A percentile compares a stretch with the other conserved stretches of the same genome.
These are phyloP conservation scores for Trachelus tabidus DNA, from an alignment of 2,888 invertebrate genomes.

Conservation along the genomic window DNA sequence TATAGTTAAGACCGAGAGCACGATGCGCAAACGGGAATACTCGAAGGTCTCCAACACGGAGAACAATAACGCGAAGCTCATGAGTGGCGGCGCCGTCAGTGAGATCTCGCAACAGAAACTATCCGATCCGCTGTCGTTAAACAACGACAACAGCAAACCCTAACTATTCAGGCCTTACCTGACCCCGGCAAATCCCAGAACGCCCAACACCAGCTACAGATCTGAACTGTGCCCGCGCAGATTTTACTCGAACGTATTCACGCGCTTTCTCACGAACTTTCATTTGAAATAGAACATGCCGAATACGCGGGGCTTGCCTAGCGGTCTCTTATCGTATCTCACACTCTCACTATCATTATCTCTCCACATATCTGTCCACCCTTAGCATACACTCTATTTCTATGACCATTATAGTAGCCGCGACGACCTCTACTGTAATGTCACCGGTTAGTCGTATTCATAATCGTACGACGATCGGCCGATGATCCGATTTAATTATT, in stretches of 20 bases:
- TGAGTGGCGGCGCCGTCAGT: conserved; percentile 62
- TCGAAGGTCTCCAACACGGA: conserved; percentile 64
- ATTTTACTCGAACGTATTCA: conserved; percentile 61
- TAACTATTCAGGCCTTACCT: conserved; percentile 66
- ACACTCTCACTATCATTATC: background rate
- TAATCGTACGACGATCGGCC: background rate
- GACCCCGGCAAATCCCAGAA: conserved; percentile 50
- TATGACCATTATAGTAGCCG: background rate
- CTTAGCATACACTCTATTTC: background rate
- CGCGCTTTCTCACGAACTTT: conserved; percentile 62
- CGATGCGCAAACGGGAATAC: conserved; percentile 62
- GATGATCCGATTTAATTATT: background rate
- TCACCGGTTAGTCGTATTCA: background rate
- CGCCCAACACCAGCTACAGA: conserved; percentile 34
- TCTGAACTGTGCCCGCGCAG: conserved; percentile 53
- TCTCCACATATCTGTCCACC: background rate
- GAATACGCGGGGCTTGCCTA: background rate
- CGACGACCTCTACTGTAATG: background rate
- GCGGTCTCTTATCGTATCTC: background rate
- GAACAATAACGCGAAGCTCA: conserved; percentile 63
- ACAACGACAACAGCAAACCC: conserved; percentile 64
- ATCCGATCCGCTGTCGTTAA: conserved; percentile 56
- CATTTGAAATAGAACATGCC: conserved; percentile 53
- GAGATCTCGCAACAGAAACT: conserved; percentile 54
- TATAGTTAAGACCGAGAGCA: conserved; percentile 71